These are phyloP conservation scores for Chrysolina haemoptera DNA, from an alignment of 2,888 invertebrate species.

Conservation along the genomic window DNA sequence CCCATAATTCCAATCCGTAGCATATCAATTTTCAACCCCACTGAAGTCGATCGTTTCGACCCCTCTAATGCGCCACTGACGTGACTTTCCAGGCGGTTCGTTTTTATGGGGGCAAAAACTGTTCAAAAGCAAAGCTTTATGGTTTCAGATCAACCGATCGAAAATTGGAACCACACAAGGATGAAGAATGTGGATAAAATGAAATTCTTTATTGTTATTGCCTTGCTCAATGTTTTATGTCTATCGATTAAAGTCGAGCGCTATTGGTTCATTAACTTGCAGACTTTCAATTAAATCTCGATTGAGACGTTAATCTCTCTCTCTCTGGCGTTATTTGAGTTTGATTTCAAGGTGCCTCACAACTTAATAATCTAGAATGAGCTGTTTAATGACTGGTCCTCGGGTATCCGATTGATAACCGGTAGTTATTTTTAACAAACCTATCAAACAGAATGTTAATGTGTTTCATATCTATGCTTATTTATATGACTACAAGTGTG, in stretches of 20 bases:
- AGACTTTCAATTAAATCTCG: constrained; percentile 53
- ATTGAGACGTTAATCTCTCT: constrained; percentile 51
- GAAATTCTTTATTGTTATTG: constrained; percentile 54
- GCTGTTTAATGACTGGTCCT: not conserved
- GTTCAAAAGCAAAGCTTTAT: constrained; percentile 48
- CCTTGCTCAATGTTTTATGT: constrained; percentile 42
- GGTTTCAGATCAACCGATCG: constrained; percentile 40
- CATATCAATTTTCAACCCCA: constrained; percentile 20
- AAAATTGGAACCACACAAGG: constrained; percentile 53
- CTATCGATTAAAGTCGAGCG: constrained; percentile 45
- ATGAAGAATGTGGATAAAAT: constrained; percentile 54
- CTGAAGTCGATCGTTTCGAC: constrained; percentile 17
- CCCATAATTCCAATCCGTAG: constrained; percentile 10
- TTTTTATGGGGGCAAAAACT: constrained; percentile 51
- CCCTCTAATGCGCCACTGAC: constrained; percentile 33
- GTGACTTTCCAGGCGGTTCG: constrained; percentile 49
- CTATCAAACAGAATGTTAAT: too few species aligned
- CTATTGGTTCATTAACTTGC: constrained; percentile 50
- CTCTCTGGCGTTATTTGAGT: constrained; percentile 12
- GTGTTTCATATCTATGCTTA: too few species aligned
- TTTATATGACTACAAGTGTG: too few species aligned
- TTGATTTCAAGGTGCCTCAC: not conserved
- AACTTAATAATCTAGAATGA: not conserved
- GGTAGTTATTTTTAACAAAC: not conserved
- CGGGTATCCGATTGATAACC: not conserved